These are phyloP conservation scores for Stenchaetothrips biformis DNA, from an alignment of 2,888 invertebrate genomes.

Conservation along the genomic window DNA sequence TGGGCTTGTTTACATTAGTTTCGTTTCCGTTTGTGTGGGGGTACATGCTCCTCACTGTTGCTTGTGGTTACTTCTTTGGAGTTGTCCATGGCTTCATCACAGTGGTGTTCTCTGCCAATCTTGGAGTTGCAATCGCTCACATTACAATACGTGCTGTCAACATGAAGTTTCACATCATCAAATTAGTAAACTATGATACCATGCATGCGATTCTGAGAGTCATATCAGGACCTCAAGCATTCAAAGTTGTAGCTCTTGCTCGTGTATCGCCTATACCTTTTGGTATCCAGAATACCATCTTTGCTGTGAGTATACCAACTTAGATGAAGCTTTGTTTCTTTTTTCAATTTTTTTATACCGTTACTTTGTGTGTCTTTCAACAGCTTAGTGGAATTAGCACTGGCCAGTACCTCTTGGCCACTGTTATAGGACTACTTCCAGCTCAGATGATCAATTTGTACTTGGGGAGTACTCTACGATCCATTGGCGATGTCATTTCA, in stretches of 20 bases:
- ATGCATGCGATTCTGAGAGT: conserved; percentile 77
- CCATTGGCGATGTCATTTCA: conserved; percentile 83
- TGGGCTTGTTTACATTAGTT: conserved; percentile 73
- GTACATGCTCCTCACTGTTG: conserved; percentile 78
- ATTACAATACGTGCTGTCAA: conserved; percentile 64
- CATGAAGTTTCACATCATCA: conserved; percentile 57
- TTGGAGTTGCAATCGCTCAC: conserved; percentile 77
- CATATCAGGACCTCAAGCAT: conserved; percentile 78
- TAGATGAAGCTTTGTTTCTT: conserved; percentile 29
- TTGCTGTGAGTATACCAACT: conserved; percentile 67
- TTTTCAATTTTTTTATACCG: conserved; percentile 38
- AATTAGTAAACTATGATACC: conserved; percentile 65
- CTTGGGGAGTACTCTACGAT: conserved; percentile 79
- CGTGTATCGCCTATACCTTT: conserved; percentile 88
- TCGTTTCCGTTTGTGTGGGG: conserved; percentile 86
- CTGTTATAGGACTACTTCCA: conserved; percentile 74
- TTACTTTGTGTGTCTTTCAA: background rate
- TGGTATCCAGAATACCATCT: conserved; percentile 86
- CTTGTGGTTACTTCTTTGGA: conserved; percentile 84
- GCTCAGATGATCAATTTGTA: conserved; percentile 85
- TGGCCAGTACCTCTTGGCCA: conserved; percentile 66
- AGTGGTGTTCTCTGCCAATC: conserved; percentile 71
- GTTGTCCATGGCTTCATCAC: conserved; percentile 68
- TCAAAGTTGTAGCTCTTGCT: conserved; percentile 79
- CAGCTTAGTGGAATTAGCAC: conserved; percentile 55